Evolutionary conservation across 2,888 invertebrate species (phyloP).

Genomic region (Alentia gelatinosa): DNA sequence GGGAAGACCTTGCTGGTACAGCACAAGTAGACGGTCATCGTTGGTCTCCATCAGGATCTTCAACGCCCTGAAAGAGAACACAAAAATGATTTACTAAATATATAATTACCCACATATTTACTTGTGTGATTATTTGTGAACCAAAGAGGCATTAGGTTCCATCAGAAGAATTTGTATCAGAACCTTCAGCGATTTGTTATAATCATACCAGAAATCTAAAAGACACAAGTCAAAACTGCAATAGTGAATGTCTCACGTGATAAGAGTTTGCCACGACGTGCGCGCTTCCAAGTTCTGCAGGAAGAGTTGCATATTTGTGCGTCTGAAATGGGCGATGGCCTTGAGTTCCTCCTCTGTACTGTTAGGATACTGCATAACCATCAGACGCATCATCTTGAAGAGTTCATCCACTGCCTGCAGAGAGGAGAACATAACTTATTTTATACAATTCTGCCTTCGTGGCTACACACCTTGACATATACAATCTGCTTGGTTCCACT

Average conservation of each 20-base stretch:
- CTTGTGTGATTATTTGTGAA: too few species aligned
- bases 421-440: too few species aligned
- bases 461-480: too few species aligned
- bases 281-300: conserved; percentile 93
- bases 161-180: too few species aligned
- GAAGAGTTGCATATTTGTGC: conserved; percentile 93
- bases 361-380: conserved; percentile 91
- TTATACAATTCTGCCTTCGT: too few species aligned
- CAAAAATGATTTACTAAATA: too few species aligned
- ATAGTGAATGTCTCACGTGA: conserved; percentile 83
- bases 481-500: too few species aligned
- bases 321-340: conserved; percentile 91
- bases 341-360: conserved; percentile 88
- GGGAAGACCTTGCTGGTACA: conserved; percentile 93
- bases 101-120: too few species aligned
- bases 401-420: conserved; percentile 92
- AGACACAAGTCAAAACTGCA: too few species aligned
- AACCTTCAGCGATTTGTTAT: too few species aligned
- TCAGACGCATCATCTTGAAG: conserved; percentile 92
- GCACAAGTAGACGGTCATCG: conserved; percentile 92
- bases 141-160: too few species aligned
- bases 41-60: conserved; percentile 93
- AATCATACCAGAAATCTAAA: too few species aligned
- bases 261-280: conserved; percentile 95
- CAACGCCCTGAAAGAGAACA: conserved; percentile 82